Evolutionary conservation across 2,888 invertebrate species (phyloP), one percentile per base, ranked within the genome.

Genomic region (Epiblema foenella): DNA sequence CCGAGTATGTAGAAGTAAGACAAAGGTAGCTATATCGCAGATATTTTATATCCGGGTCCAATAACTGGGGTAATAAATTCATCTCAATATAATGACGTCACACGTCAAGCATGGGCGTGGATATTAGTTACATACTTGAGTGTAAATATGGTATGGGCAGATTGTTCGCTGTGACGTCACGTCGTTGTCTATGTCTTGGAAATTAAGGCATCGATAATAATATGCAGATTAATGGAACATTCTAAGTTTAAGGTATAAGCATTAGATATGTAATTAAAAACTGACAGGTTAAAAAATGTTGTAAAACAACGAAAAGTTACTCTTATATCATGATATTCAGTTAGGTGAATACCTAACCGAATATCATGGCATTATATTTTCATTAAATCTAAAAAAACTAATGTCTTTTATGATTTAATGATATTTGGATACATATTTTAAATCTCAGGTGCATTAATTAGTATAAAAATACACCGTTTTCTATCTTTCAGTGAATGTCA

Each of bases 31-130:
- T 12, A 46, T 29, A 29, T 56, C 15, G 29, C n/a, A 54, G 29
- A 29, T 29, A n/a, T 24, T n/a, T n/a, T n/a, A 15, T 51, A 51
- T 18, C 10, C 18, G 18, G 17, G 51, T 51, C 51, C 29, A 56
- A 56, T 56, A 56, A n/a, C 17, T 37, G 37, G 37, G 37, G 18
- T n/a, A 51, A 52, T 66, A 70, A 66, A 73, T 73, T 70, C 66
- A 64, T 59, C 68, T 46, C 63, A 64, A 67, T 71, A 65, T 71
- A 20, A 52, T 70, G 65, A 70, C 69, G 69, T 70, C 69, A 59
- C 69, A 56, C 33, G 57, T 57, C 57, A 57, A 20, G 37, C 18
- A 37, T 52, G 58, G 52, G 46, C 57, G 66, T 17, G 20, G 67
- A 17, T 49, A 49, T 49, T 68, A 68, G 51, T 58, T 15, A 18